phyloP scores from a whole-genome alignment of 30 jellyfish, hydroid and myxozoan species.

The Catostylus mosaicus region DNA sequence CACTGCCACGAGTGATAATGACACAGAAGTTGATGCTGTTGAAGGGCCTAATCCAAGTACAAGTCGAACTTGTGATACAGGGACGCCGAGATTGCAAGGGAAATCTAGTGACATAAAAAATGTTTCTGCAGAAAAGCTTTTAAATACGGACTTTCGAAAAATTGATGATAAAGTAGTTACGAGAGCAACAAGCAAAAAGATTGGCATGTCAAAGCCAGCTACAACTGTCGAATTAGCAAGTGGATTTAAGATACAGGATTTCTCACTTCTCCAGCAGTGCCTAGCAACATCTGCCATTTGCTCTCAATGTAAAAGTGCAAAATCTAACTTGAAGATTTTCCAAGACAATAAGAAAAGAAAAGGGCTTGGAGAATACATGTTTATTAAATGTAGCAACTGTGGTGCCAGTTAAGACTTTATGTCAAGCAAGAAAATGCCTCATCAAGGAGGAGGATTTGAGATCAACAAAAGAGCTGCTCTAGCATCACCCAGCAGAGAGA shows the following conservation, averaged over 20 bases:
- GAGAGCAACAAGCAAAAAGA: not conserved
- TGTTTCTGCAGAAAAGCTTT: slow-evolving; percentile 37
- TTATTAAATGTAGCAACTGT: slow-evolving; percentile 14
- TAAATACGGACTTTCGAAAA: slow-evolving; percentile 15
- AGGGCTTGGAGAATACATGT: slow-evolving; percentile 19
- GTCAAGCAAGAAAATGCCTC: slow-evolving; percentile 29
- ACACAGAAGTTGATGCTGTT: not conserved
- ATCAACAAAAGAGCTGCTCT: slow-evolving; percentile 25
- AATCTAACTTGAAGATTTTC: slow-evolving; percentile 11
- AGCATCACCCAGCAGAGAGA: slow-evolving; percentile 21
- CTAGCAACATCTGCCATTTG: not conserved
- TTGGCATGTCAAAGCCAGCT: slow-evolving; percentile 10
- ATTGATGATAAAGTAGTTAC: not conserved
- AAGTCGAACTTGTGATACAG: not conserved
- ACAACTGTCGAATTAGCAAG: slow-evolving; percentile 2
- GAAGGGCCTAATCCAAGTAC: slow-evolving; percentile 11
- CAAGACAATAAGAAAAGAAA: slow-evolving; percentile 25
- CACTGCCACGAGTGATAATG: not conserved
- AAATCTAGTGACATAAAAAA: not conserved
- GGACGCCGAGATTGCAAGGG: not conserved
- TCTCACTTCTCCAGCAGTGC: slow-evolving; percentile 11
- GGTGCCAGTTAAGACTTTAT: slow-evolving; percentile 4
- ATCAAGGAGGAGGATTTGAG: slow-evolving; percentile 26
- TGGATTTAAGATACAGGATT: slow-evolving; percentile 11
- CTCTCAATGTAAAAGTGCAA: not conserved